Evolutionary conservation across 2,113 vertebrate species (phyloP).

Genomic region (Danionella cerebrum): DNA sequence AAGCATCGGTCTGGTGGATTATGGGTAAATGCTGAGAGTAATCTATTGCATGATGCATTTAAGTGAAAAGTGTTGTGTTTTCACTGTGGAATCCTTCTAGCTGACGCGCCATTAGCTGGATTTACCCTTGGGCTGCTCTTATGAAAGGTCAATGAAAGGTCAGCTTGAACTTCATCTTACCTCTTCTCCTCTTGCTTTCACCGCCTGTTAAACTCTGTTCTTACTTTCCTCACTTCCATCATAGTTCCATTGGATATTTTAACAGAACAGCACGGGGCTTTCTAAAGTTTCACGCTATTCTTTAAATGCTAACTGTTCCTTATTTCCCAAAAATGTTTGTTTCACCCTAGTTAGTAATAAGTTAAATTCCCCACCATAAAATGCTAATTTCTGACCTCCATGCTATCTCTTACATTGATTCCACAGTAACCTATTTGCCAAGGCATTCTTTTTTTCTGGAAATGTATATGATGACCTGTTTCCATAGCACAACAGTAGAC

Average conservation of each 20-base stretch:
- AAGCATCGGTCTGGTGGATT: not conserved
- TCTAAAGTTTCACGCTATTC: no score
- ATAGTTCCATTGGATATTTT: not conserved
- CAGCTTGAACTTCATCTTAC: conserved; percentile 9
- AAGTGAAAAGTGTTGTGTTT: not conserved
- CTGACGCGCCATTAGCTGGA: not conserved
- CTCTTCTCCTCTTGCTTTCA: not conserved
- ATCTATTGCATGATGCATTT: not conserved
- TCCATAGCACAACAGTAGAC: not conserved
- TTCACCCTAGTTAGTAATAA: no score
- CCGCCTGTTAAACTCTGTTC: no score
- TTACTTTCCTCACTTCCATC: not conserved
- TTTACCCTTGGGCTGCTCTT: not conserved
- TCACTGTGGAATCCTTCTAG: not conserved
- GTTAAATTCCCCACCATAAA: no score
- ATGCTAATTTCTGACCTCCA: not conserved
- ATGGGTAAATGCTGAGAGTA: not conserved
- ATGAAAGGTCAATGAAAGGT: conserved; percentile 11
- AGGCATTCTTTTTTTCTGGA: conserved; percentile 1
- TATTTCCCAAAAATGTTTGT: no score
- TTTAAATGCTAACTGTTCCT: no score
- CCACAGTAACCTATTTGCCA: conserved; percentile 12
- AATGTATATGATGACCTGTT: conserved; percentile 30
- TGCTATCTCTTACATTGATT: not conserved
- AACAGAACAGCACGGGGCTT: no score